Base-by-base conservation (phyloP, 2,888 invertebrate genomes). In the Lasioglossum marginatum region DNA sequence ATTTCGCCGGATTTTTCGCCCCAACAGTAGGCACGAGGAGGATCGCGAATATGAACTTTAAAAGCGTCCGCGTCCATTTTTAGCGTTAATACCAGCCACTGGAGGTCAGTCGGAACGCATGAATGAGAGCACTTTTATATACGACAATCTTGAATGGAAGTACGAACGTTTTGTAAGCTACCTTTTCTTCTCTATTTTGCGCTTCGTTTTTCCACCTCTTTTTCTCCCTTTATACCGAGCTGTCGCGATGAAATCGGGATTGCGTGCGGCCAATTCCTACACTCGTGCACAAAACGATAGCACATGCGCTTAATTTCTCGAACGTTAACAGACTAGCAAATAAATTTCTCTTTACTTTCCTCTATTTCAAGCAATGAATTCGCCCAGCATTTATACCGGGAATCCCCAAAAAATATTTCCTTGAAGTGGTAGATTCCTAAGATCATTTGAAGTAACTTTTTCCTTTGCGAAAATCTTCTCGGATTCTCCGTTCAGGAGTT, bases 11-110 rank as follows among this genome's bases (percentile, higher is more conserved):
- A 66, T 52, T 70, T 66, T 14, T 34, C 76, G 31, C 66, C 48
- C 57, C 10, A 14, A 19, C 31, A 34, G 43, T 16, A n/a, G 12
- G 14, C 4, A 31, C 43, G 27, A 34, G 63, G 75, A 10, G 83
- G 77, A 70, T 77, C 60, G 68, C 77, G 83, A 52, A 81, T 78
- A 81, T 48, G 85, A 57, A 78, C 71, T 86, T 86, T 66, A 77
- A 85, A 86, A 77, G 74, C 77, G 70, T 72, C 37, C 37, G 48
- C 68, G 82, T 79, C 74, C 85, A 82, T 79, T 85, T 86, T 85
- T 82, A 79, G 82, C 85, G 74, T 85, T 86, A 86, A 86, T 82
- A 82, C 68, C 74, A 57, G 37, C 43, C 70, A 79, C 31, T 48
- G 76, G 72, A 79, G 86, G 82, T 77, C 81, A 68, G 48, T 48